Evolutionary conservation across 2,113 vertebrate species (phyloP).

Genomic region (Sapayoa aenigma): DNA sequence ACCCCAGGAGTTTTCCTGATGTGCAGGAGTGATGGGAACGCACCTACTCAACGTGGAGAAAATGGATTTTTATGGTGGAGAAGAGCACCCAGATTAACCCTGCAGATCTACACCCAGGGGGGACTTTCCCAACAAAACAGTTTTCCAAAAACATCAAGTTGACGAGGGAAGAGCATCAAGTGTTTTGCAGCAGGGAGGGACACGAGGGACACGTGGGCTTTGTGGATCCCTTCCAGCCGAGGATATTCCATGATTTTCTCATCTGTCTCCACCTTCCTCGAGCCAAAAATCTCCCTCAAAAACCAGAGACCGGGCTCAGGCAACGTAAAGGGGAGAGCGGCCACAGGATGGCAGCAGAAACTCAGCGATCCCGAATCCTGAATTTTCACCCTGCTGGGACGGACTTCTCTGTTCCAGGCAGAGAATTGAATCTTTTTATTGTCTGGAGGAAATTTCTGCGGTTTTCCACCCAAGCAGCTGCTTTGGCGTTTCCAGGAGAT

Average conservation of each 20-base stretch:
- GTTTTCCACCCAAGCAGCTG: not conserved
- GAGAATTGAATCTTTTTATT: not conserved
- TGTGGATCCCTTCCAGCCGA: accelerated
- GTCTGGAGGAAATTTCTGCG: constrained; percentile 8
- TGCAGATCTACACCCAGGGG: not conserved
- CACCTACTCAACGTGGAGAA: accelerated
- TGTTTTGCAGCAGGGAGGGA: not conserved
- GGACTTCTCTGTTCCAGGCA: not conserved
- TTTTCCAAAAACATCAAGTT: not conserved
- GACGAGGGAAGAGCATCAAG: no score
- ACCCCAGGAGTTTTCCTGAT: no score
- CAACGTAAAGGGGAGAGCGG: not conserved
- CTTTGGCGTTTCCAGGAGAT: not conserved
- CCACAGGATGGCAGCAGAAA: constrained; percentile 73
- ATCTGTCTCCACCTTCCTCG: not conserved
- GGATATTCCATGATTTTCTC: accelerated
- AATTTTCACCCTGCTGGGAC: not conserved
- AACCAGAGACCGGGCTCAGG: not conserved
- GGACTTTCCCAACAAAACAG: no score
- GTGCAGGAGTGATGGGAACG: not conserved
- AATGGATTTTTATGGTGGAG: accelerated
- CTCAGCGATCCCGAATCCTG: not conserved
- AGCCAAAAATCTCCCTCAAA: accelerated
- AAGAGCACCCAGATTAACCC: not conserved
- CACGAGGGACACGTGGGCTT: not conserved